phyloP scores from a whole-genome alignment of 2,113 vertebrate genomes.

The Plecturocebus donacophilus region DNA sequence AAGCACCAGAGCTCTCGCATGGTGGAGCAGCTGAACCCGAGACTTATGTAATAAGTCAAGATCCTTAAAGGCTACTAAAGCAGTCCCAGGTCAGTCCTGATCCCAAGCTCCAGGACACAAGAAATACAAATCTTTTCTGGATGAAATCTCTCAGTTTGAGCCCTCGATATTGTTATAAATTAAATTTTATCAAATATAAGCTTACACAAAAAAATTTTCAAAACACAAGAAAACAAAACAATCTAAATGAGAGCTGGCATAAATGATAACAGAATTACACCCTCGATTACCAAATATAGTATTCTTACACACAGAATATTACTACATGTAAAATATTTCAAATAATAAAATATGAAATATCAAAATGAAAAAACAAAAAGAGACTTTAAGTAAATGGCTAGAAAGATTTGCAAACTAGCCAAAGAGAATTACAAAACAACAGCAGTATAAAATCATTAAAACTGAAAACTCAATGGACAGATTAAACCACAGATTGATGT shows the following conservation, averaged over 20 bases:
- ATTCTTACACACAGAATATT: not conserved
- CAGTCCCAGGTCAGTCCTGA: not conserved
- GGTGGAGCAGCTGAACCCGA: not conserved
- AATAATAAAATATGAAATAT: not conserved
- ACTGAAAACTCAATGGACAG: not conserved
- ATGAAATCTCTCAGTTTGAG: slow-evolving; percentile 2
- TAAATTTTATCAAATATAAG: not conserved
- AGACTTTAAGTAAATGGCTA: not conserved
- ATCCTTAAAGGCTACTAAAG: not conserved
- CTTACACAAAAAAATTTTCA: not conserved
- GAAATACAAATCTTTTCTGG: not conserved
- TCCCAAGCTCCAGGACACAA: not conserved
- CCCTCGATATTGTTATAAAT: not conserved
- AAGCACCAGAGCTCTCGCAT: not conserved
- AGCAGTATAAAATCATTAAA: not conserved
- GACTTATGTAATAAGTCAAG: not conserved
- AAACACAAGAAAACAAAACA: slow-evolving; percentile 37
- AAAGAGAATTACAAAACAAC: not conserved
- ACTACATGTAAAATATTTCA: not conserved
- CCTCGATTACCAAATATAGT: not conserved
- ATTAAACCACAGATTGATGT: not conserved
- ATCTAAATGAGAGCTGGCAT: not conserved
- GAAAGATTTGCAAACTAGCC: not conserved
- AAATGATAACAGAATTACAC: not conserved
- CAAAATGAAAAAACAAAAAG: not conserved